phyloP scores from a whole-genome alignment of 2,797 vertebrate species.

The Lepilemur ruficaudatus region DNA sequence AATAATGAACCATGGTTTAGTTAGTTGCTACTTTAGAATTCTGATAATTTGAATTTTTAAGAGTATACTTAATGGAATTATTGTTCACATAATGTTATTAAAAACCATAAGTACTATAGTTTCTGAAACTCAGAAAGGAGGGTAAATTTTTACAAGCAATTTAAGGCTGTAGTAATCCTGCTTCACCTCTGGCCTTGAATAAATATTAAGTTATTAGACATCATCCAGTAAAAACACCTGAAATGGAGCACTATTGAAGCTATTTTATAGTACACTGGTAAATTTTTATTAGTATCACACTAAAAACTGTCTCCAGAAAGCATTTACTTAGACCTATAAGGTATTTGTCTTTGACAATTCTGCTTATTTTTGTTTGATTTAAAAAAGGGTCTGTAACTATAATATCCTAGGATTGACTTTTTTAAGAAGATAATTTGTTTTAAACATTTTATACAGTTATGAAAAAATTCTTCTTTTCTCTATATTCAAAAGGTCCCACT shows the following conservation, averaged over 20 bases:
- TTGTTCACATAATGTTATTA: background rate
- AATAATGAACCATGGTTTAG: background rate
- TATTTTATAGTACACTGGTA: background rate
- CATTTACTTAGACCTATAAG: background rate
- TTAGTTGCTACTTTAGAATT: background rate
- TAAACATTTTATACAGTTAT: slow-evolving; percentile 11
- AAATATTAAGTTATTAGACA: background rate
- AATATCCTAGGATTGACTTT: background rate
- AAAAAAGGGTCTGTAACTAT: background rate
- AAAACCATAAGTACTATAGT: background rate
- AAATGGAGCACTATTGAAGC: accelerated
- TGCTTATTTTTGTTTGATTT: slow-evolving; percentile 26
- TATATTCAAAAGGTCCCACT: background rate
- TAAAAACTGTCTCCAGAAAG: background rate
- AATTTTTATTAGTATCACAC: background rate
- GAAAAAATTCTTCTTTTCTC: background rate
- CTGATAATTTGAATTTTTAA: background rate
- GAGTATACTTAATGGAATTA: background rate
- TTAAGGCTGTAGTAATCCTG: background rate
- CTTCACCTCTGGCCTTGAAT: background rate
- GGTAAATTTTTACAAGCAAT: background rate
- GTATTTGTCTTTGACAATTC: slow-evolving; percentile 12
- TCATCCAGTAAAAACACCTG: background rate
- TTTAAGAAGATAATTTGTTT: background rate
- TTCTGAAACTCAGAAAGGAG: background rate